Base-by-base conservation (phyloP, 2,888 invertebrate genomes). In the Baccha elongata region DNA sequence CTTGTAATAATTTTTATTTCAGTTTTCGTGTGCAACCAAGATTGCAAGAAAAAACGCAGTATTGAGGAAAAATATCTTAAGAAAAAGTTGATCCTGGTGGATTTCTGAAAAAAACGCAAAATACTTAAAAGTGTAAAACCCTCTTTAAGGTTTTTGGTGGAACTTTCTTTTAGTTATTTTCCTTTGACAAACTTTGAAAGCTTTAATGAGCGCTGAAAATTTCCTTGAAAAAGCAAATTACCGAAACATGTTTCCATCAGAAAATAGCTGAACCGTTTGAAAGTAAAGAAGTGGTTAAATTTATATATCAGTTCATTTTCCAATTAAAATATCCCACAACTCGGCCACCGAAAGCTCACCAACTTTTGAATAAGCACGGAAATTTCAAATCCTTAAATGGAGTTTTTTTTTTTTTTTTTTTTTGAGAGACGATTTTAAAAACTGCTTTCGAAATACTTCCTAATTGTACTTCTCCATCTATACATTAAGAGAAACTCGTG, bases 1-100 rank as follows among this genome's bases (percentile, higher is more conserved):
- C 29, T 68, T 32, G 60, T 68, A 62, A 68, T 32, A 53, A 60
- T 68, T 68, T 75, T 44, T 60, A 48, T 60, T 23, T 29, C 21
- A 13, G 40, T 37, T 37, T 2, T n/a, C 1, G 13, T 13, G 6
- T 13, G 37, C 4, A 40, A 15, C 26, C 29, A 60, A n/a, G 19
- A 35, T 13, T 37, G 58, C 4, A 19, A 62, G 21, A n/a, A 35
- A 1, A n/a, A 35, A 40, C n/a, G 13, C 37, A 13, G 37, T 13
- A 40, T 13, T 40, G n/a, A 13, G 37, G 13, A 8, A 26, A 26
- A 32, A n/a, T n/a, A n/a, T n/a, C n/a, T n/a, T n/a, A n/a, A 32
- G 29, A 32, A 32, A 32, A 60, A 55, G 21, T 58, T 58, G 29
- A 50, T 58, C 65, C 58, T 67, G 35, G 7, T n/a, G n/a, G n/a